Evolutionary conservation across 2,888 invertebrate genomes (phyloP), one percentile per base, ranked within the genome.

Genomic region (Dicyrtoma fusca): DNA sequence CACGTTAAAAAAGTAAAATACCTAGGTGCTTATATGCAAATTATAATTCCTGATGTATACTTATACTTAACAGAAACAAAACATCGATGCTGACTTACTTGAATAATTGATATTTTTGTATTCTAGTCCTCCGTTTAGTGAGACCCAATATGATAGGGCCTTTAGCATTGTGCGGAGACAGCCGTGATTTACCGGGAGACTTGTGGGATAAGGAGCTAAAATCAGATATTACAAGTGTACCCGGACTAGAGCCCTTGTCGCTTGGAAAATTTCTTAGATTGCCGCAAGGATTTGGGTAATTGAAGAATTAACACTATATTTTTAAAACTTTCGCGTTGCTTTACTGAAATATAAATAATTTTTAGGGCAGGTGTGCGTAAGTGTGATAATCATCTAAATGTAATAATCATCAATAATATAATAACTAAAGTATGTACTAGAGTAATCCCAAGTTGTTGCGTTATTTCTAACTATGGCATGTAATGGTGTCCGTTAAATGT

Each of bases 201-300:
- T 88, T 91, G 79, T 87, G 95, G 64, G 91, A 91, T 81, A 88
- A 89, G 81, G 90, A 90, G 76, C 84, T 92, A 61, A 90, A 92
- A 82, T 89, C 90, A 81, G 95, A 96, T 85, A 90, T 92, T 17
- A 91, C 93, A n/a, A 87, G 92, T 42, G 91, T 93, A 0, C 88
- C 88, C 74, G 91, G 91, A 71, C 88, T 92, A 82, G 93, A 94
- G 84, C 91, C 92, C 0, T 85, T 92, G 69, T 89, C 90, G n/a
- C 87, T 92, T 69, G 95, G 96, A 1, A 94, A 96, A 82, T 93
- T 96, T 83, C 87, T 98, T 82, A 87, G 97, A 71, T 85, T 98
- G 66, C 98, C 98, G 14, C 97, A 97, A 86, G 95, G 94, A 83
- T 97, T 98, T 85, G 97, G 97, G 89, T 89, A 82, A 79, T 83